Conservation (phyloP, 2,113 vertebrate species). For the Tautogolabrus adspersus region DNA sequence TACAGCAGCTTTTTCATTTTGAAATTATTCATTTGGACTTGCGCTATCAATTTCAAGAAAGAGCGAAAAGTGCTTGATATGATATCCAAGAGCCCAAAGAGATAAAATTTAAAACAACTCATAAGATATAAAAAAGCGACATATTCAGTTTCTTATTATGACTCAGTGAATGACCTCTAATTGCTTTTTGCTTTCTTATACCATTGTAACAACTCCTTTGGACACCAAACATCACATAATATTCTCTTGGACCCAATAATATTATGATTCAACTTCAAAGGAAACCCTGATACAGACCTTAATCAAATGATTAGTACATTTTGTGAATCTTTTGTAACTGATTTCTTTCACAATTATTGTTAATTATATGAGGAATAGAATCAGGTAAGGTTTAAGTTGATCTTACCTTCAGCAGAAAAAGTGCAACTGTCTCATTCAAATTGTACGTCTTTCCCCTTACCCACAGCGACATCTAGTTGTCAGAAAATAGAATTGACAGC, state of each 20-base stretch:
- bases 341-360: not conserved
- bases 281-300: not conserved
- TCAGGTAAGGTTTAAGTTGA: not conserved
- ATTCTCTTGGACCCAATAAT: too few relatives aligned
- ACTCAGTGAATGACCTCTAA: too few relatives aligned
- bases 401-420: not conserved
- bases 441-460: constrained; percentile 57
- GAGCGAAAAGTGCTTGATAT: too few relatives aligned
- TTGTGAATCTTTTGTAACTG: not conserved
- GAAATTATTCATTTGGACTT: not conserved
- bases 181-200: not conserved
- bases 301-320: not conserved
- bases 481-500: constrained; percentile 26
- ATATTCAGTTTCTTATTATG: too few relatives aligned
- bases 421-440: not conserved
- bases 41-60: too few relatives aligned
- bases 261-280: too few relatives aligned
- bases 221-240: not conserved
- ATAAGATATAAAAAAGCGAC: too few relatives aligned
- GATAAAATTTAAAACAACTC: too few relatives aligned
- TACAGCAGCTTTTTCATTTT: not conserved
- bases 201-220: too few relatives aligned
- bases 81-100: too few relatives aligned
- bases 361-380: too few relatives aligned
- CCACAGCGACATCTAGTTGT: constrained; percentile 82